Percentiles rank a stretch among this genome's conserved stretches.
Conservation (phyloP, 2,113 vertebrate species). For the Dissostichus mawsoni region DNA sequence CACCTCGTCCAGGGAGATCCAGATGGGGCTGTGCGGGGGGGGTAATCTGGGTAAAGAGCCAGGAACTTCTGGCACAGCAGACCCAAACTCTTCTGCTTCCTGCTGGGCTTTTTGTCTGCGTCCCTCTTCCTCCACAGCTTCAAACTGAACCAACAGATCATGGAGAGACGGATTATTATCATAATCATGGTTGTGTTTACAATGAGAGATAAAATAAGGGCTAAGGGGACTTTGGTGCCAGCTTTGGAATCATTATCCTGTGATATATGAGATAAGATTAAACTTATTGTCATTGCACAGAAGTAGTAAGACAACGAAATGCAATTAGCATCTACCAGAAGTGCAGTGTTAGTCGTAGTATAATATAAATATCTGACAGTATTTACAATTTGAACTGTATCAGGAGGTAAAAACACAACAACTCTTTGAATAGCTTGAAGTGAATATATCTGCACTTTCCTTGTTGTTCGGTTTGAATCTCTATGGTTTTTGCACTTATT, state of each 20-base stretch:
- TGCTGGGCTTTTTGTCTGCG: constrained; percentile 91
- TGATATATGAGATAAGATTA: not conserved
- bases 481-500: no score
- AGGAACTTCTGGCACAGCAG: constrained; percentile 96
- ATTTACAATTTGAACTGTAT: not conserved
- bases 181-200: no score
- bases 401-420: no score
- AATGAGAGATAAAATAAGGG: no score
- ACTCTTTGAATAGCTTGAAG: no score
- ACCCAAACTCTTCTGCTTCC: constrained; percentile 97
- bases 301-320: no score
- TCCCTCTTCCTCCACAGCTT: constrained; percentile 85
- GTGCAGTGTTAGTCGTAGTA: no score
- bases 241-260: not conserved
- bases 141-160: constrained; percentile 78
- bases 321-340: no score
- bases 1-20: constrained; percentile 96
- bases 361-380: not conserved
- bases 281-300: no score
- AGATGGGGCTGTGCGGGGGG: constrained; percentile 87
- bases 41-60: constrained; percentile 93
- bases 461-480: no score
- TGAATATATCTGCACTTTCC: no score
- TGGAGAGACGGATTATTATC: not conserved
- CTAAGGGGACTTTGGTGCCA: not conserved